Evolutionary conservation across 1,140 invertebrate species (phyloP).

Genomic region (Atta cephalotes): DNA sequence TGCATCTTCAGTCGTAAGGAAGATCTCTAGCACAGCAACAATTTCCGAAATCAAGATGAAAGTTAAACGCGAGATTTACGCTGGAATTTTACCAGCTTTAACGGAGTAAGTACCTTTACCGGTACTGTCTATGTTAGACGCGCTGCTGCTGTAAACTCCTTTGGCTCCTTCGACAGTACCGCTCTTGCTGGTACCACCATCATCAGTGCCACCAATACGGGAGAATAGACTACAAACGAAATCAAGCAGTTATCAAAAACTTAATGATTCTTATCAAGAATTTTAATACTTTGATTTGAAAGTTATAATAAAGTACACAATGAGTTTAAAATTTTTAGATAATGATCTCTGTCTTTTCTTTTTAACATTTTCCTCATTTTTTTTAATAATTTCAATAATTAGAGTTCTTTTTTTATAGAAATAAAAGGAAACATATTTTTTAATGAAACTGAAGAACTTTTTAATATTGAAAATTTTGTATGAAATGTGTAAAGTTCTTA

Average conservation of each 20-base stretch:
- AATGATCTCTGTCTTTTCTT: neutral
- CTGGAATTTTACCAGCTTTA: constrained; percentile 80
- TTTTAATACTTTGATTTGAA: neutral
- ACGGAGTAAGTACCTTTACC: constrained; percentile 83
- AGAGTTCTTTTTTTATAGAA: neutral
- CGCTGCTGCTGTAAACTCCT: constrained; percentile 83
- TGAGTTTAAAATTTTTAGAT: neutral
- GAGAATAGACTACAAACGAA: constrained; percentile 76
- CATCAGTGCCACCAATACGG: constrained; percentile 75
- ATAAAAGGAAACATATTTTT: neutral
- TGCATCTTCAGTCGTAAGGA: neutral
- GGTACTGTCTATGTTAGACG: constrained; percentile 76
- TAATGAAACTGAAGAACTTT: neutral
- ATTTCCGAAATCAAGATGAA: neutral
- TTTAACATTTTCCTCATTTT: neutral
- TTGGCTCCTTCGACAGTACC: constrained; percentile 79
- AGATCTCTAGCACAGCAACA: constrained; percentile 17
- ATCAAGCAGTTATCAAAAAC: neutral
- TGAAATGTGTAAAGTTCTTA: neutral
- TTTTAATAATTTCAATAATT: neutral
- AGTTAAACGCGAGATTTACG: constrained; percentile 25
- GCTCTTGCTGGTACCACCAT: constrained; percentile 71
- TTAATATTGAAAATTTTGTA: neutral
- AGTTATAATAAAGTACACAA: neutral
- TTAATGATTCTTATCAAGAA: neutral